Conservation (phyloP, 2,888 invertebrate genomes). For the Hyposoter didymator region DNA sequence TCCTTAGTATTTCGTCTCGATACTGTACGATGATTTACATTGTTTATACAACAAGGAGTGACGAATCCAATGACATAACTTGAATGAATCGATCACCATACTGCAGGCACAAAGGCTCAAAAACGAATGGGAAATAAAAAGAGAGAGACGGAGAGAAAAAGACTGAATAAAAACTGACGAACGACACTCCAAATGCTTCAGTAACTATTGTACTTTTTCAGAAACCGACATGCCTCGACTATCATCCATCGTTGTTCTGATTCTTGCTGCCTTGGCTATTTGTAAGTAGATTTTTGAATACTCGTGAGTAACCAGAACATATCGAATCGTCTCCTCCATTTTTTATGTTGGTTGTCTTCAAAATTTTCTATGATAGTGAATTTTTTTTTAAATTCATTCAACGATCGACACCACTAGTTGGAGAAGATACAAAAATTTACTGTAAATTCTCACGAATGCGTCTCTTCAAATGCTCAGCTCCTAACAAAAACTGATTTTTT, state of each 20-base stretch:
- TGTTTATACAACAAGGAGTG: background rate
- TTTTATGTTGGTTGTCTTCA: background rate
- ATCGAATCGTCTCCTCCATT: background rate
- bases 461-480: background rate
- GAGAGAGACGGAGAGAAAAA: background rate
- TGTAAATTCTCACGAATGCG: too few species aligned
- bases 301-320: background rate
- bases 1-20: slow-evolving; percentile 34
- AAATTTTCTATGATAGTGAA: background rate
- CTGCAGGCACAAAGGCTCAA: background rate
- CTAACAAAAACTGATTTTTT: background rate
- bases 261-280: background rate
- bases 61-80: slow-evolving; percentile 3
- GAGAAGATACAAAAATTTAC: too few species aligned
- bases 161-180: slow-evolving; percentile 34
- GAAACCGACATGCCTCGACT: slow-evolving; percentile 15
- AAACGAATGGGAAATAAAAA: background rate
- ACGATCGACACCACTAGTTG: too few species aligned
- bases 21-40: slow-evolving; percentile 27
- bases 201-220: slow-evolving; percentile 8
- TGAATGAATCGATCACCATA: background rate
- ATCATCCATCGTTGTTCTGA: background rate
- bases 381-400: background rate
- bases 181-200: slow-evolving; percentile 8
- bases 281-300: slow-evolving; percentile 10